Evolutionary conservation across 2,797 vertebrate genomes (phyloP), one percentile per base, ranked within the genome.

Genomic region (Hippopotamyrus pictus): DNA sequence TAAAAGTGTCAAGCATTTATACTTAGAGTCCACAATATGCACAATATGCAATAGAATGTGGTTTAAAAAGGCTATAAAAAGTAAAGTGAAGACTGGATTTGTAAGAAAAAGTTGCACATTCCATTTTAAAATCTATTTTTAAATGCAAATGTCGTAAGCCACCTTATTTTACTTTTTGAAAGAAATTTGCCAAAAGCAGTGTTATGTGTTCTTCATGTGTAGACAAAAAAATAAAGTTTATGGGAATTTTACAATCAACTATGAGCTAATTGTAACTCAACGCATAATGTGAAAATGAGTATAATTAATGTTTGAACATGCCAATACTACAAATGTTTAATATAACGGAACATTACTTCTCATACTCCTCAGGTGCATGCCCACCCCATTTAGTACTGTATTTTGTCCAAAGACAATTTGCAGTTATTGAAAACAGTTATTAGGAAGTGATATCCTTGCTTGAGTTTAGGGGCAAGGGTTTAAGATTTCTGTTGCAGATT

Each of bases 371-470:
- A 25, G 76, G 22, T 51, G 44, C 33, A 48, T 85, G 82, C 19
- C 44, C 82, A 50, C 82, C 9, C 82, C 46, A 5, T 51, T 85
- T 29, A 29, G 44, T 50, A 50, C 48, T 85, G 82, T 85, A 48
- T 88, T 88, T 89, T 12, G 91, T 93, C 93, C 90, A 87, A 91
- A 93, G 93, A 94, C 93, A 93, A 94, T 94, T 95, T 93, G 92
- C 93, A 93, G 95, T 95, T 94, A 95, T 94, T 94, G 92, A 89
- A 57, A 89, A 92, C 92, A 93, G 93, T 95, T 95, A 94, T 88
- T 89, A 94, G 93, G 93, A 95, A 94, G 91, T 73, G 89, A 93
- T 92, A 92, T 89, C 89, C 89, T 86, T 91, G 73, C 89, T 91
- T 93, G 92, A 93, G 88, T 89, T 86, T 90, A 92, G 88, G 88